Evolutionary conservation across 2,888 invertebrate genomes (phyloP).

Genomic region (Julus scandinavius): DNA sequence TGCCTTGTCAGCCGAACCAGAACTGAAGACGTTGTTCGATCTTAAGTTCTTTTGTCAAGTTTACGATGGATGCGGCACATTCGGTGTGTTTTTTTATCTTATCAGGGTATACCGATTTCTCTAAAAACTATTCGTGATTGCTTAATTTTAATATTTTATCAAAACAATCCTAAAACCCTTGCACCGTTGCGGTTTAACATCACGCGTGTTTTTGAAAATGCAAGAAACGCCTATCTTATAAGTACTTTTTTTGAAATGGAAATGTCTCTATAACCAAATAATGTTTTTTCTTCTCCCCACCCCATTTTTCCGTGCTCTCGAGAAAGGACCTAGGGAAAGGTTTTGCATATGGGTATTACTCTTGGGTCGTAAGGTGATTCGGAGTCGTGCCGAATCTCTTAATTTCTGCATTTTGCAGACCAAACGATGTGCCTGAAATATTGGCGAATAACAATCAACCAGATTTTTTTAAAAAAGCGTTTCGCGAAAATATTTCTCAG

Average conservation of each 20-base stretch:
- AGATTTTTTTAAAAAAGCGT: neutral
- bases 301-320: neutral
- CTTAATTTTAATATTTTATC: neutral
- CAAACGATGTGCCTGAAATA: slow-evolving; percentile 39
- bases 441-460: slow-evolving; percentile 30
- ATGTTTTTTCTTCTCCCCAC: neutral
- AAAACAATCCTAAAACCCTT: neutral
- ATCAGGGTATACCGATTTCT: neutral
- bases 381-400: neutral
- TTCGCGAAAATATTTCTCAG: slow-evolving; percentile 20
- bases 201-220: neutral
- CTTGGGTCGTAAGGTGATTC: neutral
- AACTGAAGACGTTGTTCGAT: neutral
- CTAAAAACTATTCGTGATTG: neutral
- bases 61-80: neutral
- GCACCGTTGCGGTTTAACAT: neutral
- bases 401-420: slow-evolving; percentile 2
- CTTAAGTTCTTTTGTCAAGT: no score
- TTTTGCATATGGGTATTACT: neutral
- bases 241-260: neutral
- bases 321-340: neutral
- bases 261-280: neutral
- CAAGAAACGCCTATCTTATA: neutral
- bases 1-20: slow-evolving; percentile 28
- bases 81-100: slow-evolving; percentile 23